These are phyloP conservation scores for Orchestia grillus DNA, from an alignment of 1,140 invertebrate genomes.

Conservation along the genomic window DNA sequence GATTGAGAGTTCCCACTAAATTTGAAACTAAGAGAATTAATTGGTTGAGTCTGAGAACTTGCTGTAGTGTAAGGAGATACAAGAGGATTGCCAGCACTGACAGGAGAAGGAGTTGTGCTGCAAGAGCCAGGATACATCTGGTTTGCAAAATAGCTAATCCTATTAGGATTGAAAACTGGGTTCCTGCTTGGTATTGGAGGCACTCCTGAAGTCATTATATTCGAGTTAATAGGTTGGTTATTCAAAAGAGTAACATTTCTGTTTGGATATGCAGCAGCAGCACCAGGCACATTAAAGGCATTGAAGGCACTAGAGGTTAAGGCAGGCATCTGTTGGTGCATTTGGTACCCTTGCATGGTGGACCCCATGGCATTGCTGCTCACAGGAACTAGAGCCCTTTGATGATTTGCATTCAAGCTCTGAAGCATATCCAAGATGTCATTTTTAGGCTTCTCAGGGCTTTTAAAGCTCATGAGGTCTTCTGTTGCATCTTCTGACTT, in stretches of 20 bases:
- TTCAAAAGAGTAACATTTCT: conserved; percentile 57
- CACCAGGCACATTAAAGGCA: conserved; percentile 61
- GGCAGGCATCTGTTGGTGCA: conserved; percentile 60
- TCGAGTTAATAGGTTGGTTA: conserved; percentile 8
- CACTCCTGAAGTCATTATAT: neutral
- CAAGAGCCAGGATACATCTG: conserved; percentile 57
- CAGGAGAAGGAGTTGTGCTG: conserved; percentile 28
- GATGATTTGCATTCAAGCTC: conserved; percentile 61
- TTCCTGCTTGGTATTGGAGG: conserved; percentile 34
- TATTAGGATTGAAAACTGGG: conserved; percentile 59
- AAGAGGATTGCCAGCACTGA: conserved; percentile 51
- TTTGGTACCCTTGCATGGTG: conserved; percentile 55
- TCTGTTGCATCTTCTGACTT: neutral
- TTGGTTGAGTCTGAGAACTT: neutral
- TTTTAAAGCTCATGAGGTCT: conserved; percentile 66
- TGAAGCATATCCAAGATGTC: conserved; percentile 63
- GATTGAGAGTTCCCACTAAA: neutral
- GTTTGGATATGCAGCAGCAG: conserved; percentile 53
- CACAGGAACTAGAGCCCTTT: conserved; percentile 63
- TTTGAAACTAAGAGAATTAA: conserved; percentile 2
- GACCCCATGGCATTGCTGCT: conserved; percentile 58
- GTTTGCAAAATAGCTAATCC: conserved; percentile 57
- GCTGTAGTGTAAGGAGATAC: neutral
- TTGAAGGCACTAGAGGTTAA: conserved; percentile 54
- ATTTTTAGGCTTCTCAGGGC: conserved; percentile 67